Evolutionary conservation across 2,797 vertebrate species (phyloP).

Genomic region (Molossus molossus): DNA sequence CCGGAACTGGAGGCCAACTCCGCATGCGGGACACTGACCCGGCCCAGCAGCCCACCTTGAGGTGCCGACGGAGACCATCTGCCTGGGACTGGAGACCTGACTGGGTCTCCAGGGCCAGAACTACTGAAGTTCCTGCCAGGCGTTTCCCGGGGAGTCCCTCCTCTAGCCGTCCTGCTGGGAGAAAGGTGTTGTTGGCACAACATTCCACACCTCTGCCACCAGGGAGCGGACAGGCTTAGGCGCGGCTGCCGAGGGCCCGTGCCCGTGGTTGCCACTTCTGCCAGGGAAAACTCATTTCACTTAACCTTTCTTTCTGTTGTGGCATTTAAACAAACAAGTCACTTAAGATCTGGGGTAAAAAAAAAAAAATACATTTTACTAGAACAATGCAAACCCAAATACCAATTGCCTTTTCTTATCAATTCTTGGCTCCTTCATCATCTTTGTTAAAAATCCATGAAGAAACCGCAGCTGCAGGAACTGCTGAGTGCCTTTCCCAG

Average conservation of each 20-base stretch:
- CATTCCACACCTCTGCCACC: not conserved
- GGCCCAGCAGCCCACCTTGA: not conserved
- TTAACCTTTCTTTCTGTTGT: constrained; percentile 73
- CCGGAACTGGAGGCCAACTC: not conserved
- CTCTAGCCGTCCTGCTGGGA: not conserved
- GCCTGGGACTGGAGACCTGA: not conserved
- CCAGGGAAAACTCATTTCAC: constrained; percentile 21
- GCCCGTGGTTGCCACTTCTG: not conserved
- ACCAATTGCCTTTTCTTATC: constrained; percentile 81
- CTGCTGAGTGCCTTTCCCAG: not conserved
- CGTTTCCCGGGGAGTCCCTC: not conserved
- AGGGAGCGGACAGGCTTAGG: not conserved
- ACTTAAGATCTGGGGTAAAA: constrained; percentile 65
- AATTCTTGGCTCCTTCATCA: constrained; percentile 81
- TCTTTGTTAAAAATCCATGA: constrained; percentile 83
- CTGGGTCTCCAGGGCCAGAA: not conserved
- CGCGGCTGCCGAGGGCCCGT: not conserved
- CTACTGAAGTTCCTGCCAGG: not conserved
- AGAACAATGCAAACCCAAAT: constrained; percentile 78
- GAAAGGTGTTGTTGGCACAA: not conserved
- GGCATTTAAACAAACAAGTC: constrained; percentile 70
- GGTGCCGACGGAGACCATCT: not conserved
- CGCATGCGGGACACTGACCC: not conserved
- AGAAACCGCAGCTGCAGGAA: constrained; percentile 51
- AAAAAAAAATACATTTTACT: constrained; percentile 78